A percentile compares a stretch with the other conserved stretches of the same genome.
Conservation (phyloP, 2,888 invertebrate genomes). For the Thymelicus acteon region DNA sequence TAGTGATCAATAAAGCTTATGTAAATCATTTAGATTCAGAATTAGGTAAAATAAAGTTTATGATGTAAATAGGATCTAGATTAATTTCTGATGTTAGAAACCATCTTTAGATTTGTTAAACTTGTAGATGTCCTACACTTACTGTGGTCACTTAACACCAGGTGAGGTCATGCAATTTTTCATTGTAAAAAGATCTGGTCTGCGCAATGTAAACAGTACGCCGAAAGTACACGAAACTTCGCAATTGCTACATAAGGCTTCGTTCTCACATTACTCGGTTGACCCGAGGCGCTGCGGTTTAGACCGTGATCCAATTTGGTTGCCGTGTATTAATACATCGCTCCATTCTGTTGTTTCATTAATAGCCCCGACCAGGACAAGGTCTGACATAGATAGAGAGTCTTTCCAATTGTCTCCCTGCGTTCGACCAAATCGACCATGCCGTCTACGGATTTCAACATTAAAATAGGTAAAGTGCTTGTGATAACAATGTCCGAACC, state of each 20-base stretch:
- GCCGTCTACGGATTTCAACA: slow-evolving; percentile 16
- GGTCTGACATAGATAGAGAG: slow-evolving; percentile 23
- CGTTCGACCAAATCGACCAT: background rate
- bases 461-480: slow-evolving; percentile 3
- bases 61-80: too few relatives aligned
- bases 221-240: slow-evolving; percentile 44
- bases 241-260: slow-evolving; percentile 61
- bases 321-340: slow-evolving; percentile 38
- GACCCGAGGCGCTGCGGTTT: slow-evolving; percentile 60
- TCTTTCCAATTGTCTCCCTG: background rate
- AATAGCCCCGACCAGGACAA: slow-evolving; percentile 12
- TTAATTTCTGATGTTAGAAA: too few relatives aligned
- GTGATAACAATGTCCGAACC: slow-evolving; percentile 9
- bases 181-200: background rate
- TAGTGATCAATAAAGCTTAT: too few relatives aligned
- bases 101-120: too few relatives aligned
- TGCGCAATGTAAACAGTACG: slow-evolving; percentile 10
- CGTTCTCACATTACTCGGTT: slow-evolving; percentile 62
- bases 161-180: too few relatives aligned
- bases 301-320: slow-evolving; percentile 56
- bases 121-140: too few relatives aligned
- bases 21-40: too few relatives aligned
- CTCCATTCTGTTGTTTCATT: slow-evolving; percentile 31
- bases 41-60: too few relatives aligned
- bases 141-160: too few relatives aligned